Evolutionary conservation across 2,888 invertebrate genomes (phyloP).

Genomic region (Lamellibrachia satsuma): DNA sequence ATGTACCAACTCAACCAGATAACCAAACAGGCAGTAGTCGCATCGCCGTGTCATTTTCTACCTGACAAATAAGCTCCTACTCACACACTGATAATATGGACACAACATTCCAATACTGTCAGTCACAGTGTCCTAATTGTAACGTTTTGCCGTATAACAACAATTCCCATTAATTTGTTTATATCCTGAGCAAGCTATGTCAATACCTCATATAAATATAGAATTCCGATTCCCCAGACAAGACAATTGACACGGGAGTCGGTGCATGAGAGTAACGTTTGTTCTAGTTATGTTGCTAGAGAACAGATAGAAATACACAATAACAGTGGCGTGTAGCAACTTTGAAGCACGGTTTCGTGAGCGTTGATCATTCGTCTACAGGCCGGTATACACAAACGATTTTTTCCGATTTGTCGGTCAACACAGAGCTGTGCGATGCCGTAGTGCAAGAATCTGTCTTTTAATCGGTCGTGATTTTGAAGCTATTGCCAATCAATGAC

Average conservation of each 20-base stretch:
- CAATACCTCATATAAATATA: neutral
- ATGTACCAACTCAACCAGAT: neutral
- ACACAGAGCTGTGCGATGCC: too few relatives aligned
- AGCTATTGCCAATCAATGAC: too few relatives aligned
- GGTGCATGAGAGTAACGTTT: neutral
- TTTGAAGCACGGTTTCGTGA: neutral
- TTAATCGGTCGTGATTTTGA: too few relatives aligned
- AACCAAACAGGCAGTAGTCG: neutral
- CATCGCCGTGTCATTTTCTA: neutral
- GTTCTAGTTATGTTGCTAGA: neutral
- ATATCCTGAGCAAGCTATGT: neutral
- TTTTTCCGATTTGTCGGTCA: too few relatives aligned
- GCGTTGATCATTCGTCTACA: too few relatives aligned
- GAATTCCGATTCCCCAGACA: neutral
- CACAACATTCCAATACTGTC: neutral
- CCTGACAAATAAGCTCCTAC: neutral
- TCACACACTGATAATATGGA: neutral
- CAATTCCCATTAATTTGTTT: neutral
- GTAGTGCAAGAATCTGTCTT: too few relatives aligned
- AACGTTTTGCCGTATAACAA: neutral
- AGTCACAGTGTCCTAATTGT: neutral
- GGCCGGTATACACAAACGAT: too few relatives aligned
- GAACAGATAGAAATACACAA: neutral
- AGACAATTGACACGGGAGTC: neutral
- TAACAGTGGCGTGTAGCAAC: neutral